phyloP scores from a whole-genome alignment of 2,797 vertebrate genomes.

The Novumbra hubbsi region DNA sequence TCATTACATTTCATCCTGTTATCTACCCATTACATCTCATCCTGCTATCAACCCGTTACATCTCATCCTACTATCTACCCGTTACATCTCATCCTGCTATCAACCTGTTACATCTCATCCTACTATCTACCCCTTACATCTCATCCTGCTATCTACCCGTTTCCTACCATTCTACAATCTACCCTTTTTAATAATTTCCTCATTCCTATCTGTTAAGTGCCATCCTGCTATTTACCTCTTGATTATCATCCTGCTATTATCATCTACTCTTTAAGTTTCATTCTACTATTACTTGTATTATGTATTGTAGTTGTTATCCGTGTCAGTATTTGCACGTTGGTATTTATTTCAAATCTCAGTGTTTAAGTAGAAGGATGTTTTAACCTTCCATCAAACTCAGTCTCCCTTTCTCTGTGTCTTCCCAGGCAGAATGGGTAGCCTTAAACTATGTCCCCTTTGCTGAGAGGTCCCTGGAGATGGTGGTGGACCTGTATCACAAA shows the following conservation, averaged over 20 bases:
- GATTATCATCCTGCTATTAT: constrained; percentile 1
- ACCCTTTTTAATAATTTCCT: too few relatives aligned
- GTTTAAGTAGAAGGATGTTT: not conserved
- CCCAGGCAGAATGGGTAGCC: constrained; percentile 97
- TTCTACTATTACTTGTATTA: constrained; percentile 35
- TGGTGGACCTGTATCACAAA: constrained; percentile 97
- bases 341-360: constrained; percentile 31
- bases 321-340: constrained; percentile 41
- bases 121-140: too few relatives aligned
- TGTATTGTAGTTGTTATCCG: constrained; percentile 40
- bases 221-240: constrained; percentile 5
- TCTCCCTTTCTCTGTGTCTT: constrained; percentile 14
- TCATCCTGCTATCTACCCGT: too few relatives aligned
- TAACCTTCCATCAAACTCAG: not conserved
- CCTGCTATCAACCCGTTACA: too few relatives aligned
- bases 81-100: too few relatives aligned
- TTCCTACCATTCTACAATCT: constrained; percentile 18
- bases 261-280: constrained; percentile 7
- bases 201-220: constrained; percentile 2
- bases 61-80: too few relatives aligned
- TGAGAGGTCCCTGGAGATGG: constrained; percentile 93
- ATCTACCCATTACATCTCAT: too few relatives aligned
- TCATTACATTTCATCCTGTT: too few relatives aligned
- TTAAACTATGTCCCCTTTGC: constrained; percentile 99
- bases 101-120: too few relatives aligned